Percentiles rank a stretch among this genome's conserved stretches.
These are phyloP conservation scores for Tetrao urogallus DNA, from an alignment of 2,113 vertebrate genomes.

Conservation along the genomic window DNA sequence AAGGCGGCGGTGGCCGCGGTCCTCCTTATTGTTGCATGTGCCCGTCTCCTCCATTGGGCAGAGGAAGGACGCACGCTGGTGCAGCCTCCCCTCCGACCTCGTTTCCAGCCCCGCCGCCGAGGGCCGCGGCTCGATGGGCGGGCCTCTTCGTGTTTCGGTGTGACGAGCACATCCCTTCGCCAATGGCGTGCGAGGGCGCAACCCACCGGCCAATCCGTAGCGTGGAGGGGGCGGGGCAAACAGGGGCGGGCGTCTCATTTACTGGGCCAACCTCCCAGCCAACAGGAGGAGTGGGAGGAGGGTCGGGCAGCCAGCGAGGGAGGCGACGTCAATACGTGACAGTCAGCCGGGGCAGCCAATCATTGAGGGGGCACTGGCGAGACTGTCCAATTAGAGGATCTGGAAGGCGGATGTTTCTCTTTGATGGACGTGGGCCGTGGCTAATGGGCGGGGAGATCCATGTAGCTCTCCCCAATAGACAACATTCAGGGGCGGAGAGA, in stretches of 20 bases:
- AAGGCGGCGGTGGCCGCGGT: fast-evolving
- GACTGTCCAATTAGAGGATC: background rate
- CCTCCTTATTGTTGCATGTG: fast-evolving
- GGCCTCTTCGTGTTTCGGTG: fast-evolving
- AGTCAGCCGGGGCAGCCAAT: background rate
- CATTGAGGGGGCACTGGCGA: fast-evolving
- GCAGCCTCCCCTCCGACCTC: background rate
- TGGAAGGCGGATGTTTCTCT: fast-evolving
- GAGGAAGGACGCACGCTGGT: slow-evolving; percentile 2
- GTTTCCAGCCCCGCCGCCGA: background rate
- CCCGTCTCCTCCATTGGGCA: background rate
- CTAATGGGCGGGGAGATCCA: slow-evolving; percentile 22
- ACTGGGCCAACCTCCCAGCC: background rate
- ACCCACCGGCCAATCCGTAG: background rate
- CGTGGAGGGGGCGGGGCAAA: background rate
- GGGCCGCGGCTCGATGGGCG: background rate
- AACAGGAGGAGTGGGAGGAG: background rate
- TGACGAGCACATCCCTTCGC: background rate
- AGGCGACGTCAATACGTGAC: background rate
- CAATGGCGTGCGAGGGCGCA: background rate
- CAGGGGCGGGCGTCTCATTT: background rate
- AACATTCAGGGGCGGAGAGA: slow-evolving; percentile 30
- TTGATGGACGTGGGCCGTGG: background rate
- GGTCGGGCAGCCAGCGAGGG: background rate
- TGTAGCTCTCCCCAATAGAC: slow-evolving; percentile 8